Evolutionary conservation across 2,797 vertebrate genomes (phyloP).

Genomic region (Aerospiza tachiro): DNA sequence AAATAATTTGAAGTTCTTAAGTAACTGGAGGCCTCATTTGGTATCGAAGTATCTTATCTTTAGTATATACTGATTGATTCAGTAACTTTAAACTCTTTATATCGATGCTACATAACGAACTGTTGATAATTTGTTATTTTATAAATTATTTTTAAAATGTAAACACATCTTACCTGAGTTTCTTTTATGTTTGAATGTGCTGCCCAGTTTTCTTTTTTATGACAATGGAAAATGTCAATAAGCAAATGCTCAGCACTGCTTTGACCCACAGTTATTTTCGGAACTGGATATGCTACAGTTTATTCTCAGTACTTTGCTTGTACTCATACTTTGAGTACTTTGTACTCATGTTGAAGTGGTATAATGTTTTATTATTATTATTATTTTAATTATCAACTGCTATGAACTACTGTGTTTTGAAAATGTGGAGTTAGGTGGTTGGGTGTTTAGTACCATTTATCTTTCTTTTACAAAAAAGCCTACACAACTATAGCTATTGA

Average conservation of each 20-base stretch:
- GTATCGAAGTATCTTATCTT: constrained; percentile 73
- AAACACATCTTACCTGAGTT: constrained; percentile 43
- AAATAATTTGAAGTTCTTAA: constrained; percentile 73
- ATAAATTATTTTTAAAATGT: constrained; percentile 59
- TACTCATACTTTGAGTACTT: not conserved
- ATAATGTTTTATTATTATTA: not conserved
- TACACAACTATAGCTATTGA: constrained; percentile 1
- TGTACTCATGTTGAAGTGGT: not conserved
- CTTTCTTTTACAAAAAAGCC: not conserved
- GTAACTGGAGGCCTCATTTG: constrained; percentile 76
- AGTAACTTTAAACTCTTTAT: constrained; percentile 84
- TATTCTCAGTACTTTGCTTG: not conserved
- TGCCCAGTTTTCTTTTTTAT: constrained; percentile 29
- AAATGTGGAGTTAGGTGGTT: not conserved
- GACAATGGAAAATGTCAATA: constrained; percentile 21
- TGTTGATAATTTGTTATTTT: constrained; percentile 59
- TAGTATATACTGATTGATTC: constrained; percentile 83
- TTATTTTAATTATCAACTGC: not conserved
- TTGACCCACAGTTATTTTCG: not conserved
- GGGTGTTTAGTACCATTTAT: not conserved
- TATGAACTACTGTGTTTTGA: constrained; percentile 38
- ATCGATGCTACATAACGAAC: constrained; percentile 52
- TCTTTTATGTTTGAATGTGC: constrained; percentile 51
- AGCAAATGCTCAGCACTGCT: not conserved
- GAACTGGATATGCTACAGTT: not conserved